Conservation (phyloP, 2,113 vertebrate species). For the Tretioscincus oriximinensis region DNA sequence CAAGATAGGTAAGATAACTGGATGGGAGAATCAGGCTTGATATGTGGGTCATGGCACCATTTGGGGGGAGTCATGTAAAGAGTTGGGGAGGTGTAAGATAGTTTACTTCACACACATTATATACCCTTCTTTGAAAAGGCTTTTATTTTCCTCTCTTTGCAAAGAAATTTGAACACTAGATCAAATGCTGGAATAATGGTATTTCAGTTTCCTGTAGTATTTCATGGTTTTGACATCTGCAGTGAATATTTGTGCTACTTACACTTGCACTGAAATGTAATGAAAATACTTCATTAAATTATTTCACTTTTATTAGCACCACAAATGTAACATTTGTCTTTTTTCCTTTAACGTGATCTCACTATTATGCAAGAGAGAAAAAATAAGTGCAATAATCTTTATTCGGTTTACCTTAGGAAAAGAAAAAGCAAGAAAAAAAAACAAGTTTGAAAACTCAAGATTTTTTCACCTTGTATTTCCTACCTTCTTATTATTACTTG, state of each 20-base stretch:
- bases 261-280: background rate
- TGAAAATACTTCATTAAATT: background rate
- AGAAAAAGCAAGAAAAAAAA: too few relatives aligned
- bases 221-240: background rate
- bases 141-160: background rate
- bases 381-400: background rate
- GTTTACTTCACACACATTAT: background rate
- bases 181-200: background rate
- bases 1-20: background rate
- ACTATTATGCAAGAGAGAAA: background rate
- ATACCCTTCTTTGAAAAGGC: background rate
- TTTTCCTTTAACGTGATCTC: background rate
- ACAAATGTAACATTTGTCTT: background rate
- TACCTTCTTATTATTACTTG: too few relatives aligned
- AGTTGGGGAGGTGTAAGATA: too few relatives aligned
- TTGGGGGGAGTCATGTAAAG: too few relatives aligned
- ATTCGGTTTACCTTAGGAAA: background rate
- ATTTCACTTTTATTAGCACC: background rate
- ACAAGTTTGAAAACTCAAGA: too few relatives aligned
- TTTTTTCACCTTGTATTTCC: too few relatives aligned
- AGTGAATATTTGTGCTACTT: background rate
- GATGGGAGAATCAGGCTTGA: background rate
- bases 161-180: background rate
- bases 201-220: background rate
- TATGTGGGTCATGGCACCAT: too few relatives aligned